Base-by-base conservation (phyloP, 2,113 vertebrate genomes). In the Chamaea fasciata region DNA sequence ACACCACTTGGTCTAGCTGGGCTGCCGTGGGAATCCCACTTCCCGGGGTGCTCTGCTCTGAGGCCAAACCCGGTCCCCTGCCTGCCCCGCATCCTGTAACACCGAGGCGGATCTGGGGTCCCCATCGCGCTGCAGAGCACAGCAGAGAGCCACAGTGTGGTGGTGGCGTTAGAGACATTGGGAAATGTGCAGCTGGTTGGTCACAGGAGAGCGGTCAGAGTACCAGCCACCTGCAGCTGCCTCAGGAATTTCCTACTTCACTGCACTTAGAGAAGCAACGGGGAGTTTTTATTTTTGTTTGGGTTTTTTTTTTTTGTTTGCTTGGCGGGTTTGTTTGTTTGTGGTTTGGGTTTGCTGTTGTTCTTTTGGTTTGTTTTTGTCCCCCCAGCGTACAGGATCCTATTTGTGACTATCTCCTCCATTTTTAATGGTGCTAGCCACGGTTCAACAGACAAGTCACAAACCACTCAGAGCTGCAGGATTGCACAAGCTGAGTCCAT, bases 71-170 rank as follows among this genome's bases (percentile, higher is more conserved):
- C 21, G 49, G 5, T 33, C 17, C 26, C 4, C 4, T 26, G 18
- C 16, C 13, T 27, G 19, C 3, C 24, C 42, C 10, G 27, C 7
- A 8, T 3, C 7, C 7, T 24, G 39, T 14, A 8, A 5, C 42
- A 2, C 0, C 3, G n/a, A 21, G 53, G 44, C 2, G 0, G 42
- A 28, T 59, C n/a, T 2, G 1, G 1, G 37, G 27, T 76, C 53
- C 13, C 8, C 62, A 2, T 12, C 4, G 10, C 42, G 1, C 22
- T 20, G 21, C 39, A 3, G 46, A 23, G 52, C 30, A 3, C 28
- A 15, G 42, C 35, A 4, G 12, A 31, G 60, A 18, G 24, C 20
- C 33, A 0, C 7, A 0, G 5, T 0, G 2, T 6, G 12, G 7
- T 7, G 81, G 16, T 0, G 7, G 47, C 18, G 1, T 84, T 79